Percentiles rank a stretch among this genome's conserved stretches.
phyloP scores from a whole-genome alignment of 2,113 vertebrate genomes.

The Trachemys scripta region DNA sequence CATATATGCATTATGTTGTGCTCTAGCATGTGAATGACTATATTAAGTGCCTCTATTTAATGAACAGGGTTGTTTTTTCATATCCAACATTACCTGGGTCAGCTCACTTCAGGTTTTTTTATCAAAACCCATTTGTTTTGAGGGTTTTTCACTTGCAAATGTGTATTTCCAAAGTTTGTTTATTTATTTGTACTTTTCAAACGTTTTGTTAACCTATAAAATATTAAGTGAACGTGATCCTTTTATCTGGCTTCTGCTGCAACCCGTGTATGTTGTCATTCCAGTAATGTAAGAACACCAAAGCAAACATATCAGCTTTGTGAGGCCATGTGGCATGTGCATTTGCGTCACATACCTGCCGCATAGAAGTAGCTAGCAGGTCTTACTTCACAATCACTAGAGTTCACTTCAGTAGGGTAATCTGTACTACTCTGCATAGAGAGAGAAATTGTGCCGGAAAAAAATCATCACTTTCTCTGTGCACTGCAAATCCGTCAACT shows the following conservation, averaged over 20 bases:
- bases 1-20: slow-evolving; percentile 56
- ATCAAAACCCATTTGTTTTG: not conserved
- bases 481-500: slow-evolving; percentile 31
- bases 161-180: not conserved
- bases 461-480: not conserved
- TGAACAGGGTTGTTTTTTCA: not conserved
- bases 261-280: not conserved
- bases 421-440: not conserved
- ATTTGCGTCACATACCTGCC: accelerated
- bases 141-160: not conserved
- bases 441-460: not conserved
- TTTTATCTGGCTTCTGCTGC: not conserved
- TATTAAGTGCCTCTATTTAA: slow-evolving; percentile 2
- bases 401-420: not conserved
- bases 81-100: not conserved
- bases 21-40: slow-evolving; percentile 10
- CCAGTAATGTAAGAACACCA: not conserved
- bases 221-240: not conserved
- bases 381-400: not conserved
- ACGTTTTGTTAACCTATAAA: not conserved
- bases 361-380: accelerated
- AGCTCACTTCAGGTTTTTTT: not conserved
- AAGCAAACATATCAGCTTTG: not conserved
- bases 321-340: no score
- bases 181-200: not conserved